Base-by-base conservation (phyloP, 2,113 vertebrate species). In the Danionella cerebrum region DNA sequence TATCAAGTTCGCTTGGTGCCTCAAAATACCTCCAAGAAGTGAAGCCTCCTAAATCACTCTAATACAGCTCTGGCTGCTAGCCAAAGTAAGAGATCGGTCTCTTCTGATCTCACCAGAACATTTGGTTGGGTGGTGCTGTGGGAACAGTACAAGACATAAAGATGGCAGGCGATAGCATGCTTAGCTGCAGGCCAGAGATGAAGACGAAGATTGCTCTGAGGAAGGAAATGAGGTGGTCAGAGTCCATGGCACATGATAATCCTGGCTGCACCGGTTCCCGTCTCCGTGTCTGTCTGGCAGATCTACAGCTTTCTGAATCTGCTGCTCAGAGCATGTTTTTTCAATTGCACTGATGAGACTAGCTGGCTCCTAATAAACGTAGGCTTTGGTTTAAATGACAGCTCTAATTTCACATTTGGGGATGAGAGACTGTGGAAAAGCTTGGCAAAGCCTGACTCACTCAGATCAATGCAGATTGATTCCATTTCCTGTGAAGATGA, bases 121-220 rank as follows among this genome's bases (percentile, higher is more conserved):
- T 50, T 13, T 54, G 18, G 22, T 47, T 29, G 60, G 13, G 25
- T 10, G 45, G 29, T 29, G 16, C 13, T 48, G 29, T 58, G 45
- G 42, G 22, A 48, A 24, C n/a, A n/a, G 27, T 41, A 60, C 42
- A 62, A 62, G 58, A 53, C 64, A 11, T 54, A 65, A 67, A 45
- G 68, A 76, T 67, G 53, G 55, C 42, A 53, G 39, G 55, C 21
- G 51, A 63, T 57, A 73, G 55, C 35, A 54, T 8, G 29, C 9
- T 22, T 18, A 35, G 36, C 47, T n/a, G 13, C 10, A 27, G 47
- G 57, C 33, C 11, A 71, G 18, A 75, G 67, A 65, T 70, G 67
- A 60, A 67, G 65, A 77, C 53, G 31, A n/a, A 36, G 54, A 75
- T 66, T 72, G 65, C 63, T 70, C 47, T 13, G 36, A 60, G 60